Evolutionary conservation across 2,113 vertebrate genomes (phyloP), one percentile per base, ranked within the genome.

Genomic region (Crotophaga sulcirostris): DNA sequence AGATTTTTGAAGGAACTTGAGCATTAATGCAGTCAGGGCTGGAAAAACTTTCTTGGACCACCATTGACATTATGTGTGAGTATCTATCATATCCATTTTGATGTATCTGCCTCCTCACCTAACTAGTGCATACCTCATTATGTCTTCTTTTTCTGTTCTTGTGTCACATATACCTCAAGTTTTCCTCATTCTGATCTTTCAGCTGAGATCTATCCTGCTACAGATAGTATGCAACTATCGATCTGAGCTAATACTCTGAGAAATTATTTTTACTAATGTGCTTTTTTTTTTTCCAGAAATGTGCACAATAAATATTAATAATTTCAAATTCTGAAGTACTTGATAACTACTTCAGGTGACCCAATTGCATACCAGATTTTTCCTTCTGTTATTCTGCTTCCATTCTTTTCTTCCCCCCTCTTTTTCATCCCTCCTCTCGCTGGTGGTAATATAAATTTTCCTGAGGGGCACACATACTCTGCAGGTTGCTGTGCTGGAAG

Each of bases 1-100:
- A 18, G 40, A n/a, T 31, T 51, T 74, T 70, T 85, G 3, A 67
- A 79, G 23, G 34, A 75, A 34, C 7, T 49, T 82, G 8, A 44
- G 10, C 5, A 0, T 67, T 91, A 17, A 4, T 62, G n/a, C 0
- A 0, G 7, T 64, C 34, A 80, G 47, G 34, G 26, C 49, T 92
- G 49, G 58, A 60, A 64, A 59, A 88, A 36, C 64, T 58, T 84
- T 8, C 13, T 38, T 49, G 67, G 59, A 25, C n/a, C 25, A 89
- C 19, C 2, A 1, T 5, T 84, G 82, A 58, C 49, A 20, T 64
- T 60, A 66, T 63, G 26, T 76, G 21, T 89, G 66, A 69, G 47
- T 81, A 96, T 97, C 52, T 59, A 1, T 74, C 13, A 6, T 64
- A 18, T 77, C 16, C 7, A 1, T 85, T 95, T 56, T 87, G 54